Base-by-base conservation (phyloP, 53 echinoderm and acorn worm species). In the Stichopus horrens region DNA sequence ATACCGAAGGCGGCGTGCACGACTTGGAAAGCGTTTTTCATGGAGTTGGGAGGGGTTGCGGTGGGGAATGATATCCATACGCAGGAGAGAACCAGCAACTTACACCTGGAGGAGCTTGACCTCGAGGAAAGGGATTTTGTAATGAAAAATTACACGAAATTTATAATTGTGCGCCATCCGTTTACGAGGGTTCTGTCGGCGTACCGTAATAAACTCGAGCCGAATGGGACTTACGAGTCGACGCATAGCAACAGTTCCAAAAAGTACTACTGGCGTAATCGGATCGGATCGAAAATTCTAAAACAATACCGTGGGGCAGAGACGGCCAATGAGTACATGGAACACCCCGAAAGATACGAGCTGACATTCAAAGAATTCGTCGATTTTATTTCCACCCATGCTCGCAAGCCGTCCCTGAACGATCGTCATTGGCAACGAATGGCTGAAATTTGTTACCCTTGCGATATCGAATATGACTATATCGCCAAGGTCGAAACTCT, bases 151-250 rank as follows among this genome's bases (percentile, higher is more conserved):
- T 83, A 52, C 21, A 83, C 83, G 57, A 83, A 83, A 9, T 57
- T 83, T 54, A 54, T 87, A 7, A 75, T 87, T 23, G 87, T 87
- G 8, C 87, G 87, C 54, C 87, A 87, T 16, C 87, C 87, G 19
- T 55, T 87, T 5, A 87, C 87, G 5, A 54, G 87, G 9, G 54
- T 87, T 55, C 54, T 87, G 19, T 87, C 87, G 23, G 87, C 87
- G 19, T 87, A 55, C 73, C 74, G 87, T 20, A 87, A 87, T 57
- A 87, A 87, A 53, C 87, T 87, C 13, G 74, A 87, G 53, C 87
- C 87, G 8, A 75, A 75, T 10, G 87, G 87, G 55, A 74, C 74
- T 3, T 87, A 14, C 53, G 87, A 87, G 55, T 21, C 74, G 52
- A 74, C 58, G 6, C 85, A 85, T 67, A 23, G 5, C 3, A 16